Base-by-base conservation (phyloP, 1,140 invertebrate species). In the Zaprionus davidi region DNA sequence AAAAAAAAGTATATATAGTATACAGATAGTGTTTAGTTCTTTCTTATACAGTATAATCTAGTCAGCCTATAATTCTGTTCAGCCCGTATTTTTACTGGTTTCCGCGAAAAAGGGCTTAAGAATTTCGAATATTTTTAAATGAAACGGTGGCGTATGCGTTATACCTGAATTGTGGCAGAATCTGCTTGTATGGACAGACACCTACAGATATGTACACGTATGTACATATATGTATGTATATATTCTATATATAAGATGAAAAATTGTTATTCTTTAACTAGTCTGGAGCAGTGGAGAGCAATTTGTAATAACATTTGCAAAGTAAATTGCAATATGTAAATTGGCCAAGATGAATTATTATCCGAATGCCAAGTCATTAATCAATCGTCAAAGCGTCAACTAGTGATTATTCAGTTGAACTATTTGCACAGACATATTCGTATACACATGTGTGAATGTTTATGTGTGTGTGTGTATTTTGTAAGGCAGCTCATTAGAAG, bases 51-150 rank as follows among this genome's bases (percentile, higher is more conserved):
- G 60, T 64, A 64, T 64, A 13, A 5, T 9, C 17, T 9, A 64
- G 46, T 64, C 17, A 6, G 0, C 7, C n/a, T 17, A 46, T 3
- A 17, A 17, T 1, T 31, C 5, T 2, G 1, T 22, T n/a, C 2
- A 1, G 12, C 3, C 38, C 67, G 1, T 31, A 6, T 24, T 41
- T 36, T n/a, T 67, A 41, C 20, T 71, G 59, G 60, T 22, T 86
- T 81, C 77, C 57, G 64, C 31, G 79, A 88, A 88, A 73, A 84
- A 87, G 63, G 74, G 78, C 83, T 72, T 34, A 15, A 46, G 55
- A 26, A 53, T 65, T 63, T 31, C 53, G 31, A 59, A 20, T 69
- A 38, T 68, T 71, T 57, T 53, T 17, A 28, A 53, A 57, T 46
- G 9, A 17, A 36, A 36, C 58, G 22, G 49, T 59, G 67, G 73